Conservation (phyloP, 1,140 invertebrate species). For the Stegodyphus mimosarum region DNA sequence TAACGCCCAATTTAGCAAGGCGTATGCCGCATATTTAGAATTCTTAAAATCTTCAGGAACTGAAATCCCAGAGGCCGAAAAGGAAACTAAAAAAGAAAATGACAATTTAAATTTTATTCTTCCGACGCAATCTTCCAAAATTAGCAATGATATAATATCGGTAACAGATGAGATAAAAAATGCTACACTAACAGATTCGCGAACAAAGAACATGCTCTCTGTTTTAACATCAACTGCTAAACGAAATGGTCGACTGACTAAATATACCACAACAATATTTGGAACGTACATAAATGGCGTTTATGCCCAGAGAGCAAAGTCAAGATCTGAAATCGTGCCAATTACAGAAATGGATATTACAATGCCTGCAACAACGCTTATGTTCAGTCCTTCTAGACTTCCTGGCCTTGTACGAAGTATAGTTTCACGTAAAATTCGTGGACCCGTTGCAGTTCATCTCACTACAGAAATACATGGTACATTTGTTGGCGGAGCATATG, state of each 20-base stretch:
- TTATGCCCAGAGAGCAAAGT: slow-evolving; percentile 71
- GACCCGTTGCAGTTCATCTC: slow-evolving; percentile 59
- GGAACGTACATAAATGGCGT: slow-evolving; percentile 68
- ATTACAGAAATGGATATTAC: slow-evolving; percentile 13
- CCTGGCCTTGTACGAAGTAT: slow-evolving; percentile 73
- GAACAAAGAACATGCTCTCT: slow-evolving; percentile 67
- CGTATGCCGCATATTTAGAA: slow-evolving; percentile 48
- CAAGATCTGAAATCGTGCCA: slow-evolving; percentile 45
- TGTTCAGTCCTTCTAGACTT: slow-evolving; percentile 24
- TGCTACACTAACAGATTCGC: not conserved
- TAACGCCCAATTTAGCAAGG: slow-evolving; percentile 44
- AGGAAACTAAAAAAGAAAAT: not conserved
- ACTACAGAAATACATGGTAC: slow-evolving; percentile 89
- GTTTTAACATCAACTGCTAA: slow-evolving; percentile 65
- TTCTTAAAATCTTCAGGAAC: slow-evolving; percentile 24
- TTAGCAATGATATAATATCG: not conserved
- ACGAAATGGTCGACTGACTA: slow-evolving; percentile 66
- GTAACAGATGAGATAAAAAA: slow-evolving; percentile 11
- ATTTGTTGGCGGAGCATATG: slow-evolving; percentile 86
- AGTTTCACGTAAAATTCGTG: slow-evolving; percentile 73
- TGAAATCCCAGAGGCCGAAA: not conserved
- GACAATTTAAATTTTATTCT: not conserved
- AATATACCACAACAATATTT: slow-evolving; percentile 67
- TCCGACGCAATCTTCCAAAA: not conserved
- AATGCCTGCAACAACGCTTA: not conserved